Conservation (phyloP, 2,888 invertebrate genomes). For the Cryptophagus acutangulus region DNA sequence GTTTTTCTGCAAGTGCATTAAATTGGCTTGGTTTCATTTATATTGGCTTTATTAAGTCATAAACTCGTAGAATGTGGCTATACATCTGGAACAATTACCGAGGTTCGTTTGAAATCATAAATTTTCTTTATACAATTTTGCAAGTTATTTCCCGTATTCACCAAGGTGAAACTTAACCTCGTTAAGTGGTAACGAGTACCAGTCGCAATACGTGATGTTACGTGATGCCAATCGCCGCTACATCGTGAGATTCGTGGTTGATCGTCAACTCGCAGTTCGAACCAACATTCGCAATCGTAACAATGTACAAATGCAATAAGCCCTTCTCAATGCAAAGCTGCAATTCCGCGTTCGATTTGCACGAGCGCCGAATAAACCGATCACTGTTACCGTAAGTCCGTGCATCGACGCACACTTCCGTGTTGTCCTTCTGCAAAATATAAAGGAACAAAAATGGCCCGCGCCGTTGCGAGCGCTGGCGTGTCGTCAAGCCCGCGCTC, state of each 20-base stretch:
- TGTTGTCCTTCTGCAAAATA: slow-evolving; percentile 73
- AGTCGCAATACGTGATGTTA: too few species aligned
- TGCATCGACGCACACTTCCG: slow-evolving; percentile 85
- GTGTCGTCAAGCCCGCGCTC: slow-evolving; percentile 40
- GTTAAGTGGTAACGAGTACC: too few species aligned
- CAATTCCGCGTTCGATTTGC: slow-evolving; percentile 90
- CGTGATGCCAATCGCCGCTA: slow-evolving; percentile 53
- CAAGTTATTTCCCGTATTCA: too few species aligned
- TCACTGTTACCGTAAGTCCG: slow-evolving; percentile 92
- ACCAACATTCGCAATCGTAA: slow-evolving; percentile 68
- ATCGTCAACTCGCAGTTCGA: slow-evolving; percentile 88
- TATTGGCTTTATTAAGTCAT: too few species aligned
- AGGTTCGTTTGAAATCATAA: too few species aligned
- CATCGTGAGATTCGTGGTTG: slow-evolving; percentile 69
- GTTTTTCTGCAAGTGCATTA: too few species aligned
- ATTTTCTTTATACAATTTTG: too few species aligned
- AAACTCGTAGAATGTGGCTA: too few species aligned
- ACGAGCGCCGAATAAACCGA: slow-evolving; percentile 83
- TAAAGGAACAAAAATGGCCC: slow-evolving; percentile 87
- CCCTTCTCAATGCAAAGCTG: slow-evolving; percentile 89
- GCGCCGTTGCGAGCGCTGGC: slow-evolving; percentile 60
- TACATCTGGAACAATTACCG: too few species aligned
- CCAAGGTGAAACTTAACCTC: too few species aligned
- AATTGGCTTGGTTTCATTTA: too few species aligned
- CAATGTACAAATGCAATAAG: slow-evolving; percentile 82